Base-by-base conservation (phyloP, 1,140 invertebrate species). In the Drosophila lowei region DNA sequence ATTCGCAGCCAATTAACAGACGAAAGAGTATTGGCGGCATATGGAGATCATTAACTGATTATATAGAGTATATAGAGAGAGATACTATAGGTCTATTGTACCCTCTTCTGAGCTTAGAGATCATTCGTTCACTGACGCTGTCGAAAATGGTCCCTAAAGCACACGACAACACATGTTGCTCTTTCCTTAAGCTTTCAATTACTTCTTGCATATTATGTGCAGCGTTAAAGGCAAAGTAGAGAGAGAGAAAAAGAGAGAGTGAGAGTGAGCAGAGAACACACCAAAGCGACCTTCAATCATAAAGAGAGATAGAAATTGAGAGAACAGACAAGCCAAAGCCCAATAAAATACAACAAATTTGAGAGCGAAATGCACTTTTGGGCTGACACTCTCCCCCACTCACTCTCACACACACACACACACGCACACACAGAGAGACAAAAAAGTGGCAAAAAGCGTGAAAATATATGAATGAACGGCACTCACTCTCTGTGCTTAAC, bases 381-480 rank as follows among this genome's bases (percentile, higher is more conserved):
- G 72, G 77, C 70, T 48, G 68, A 41, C 54, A 38, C 21, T 49
- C 11, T 23, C 54, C 43, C 63, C 38, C 53, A 52, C 23, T 23
- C 23, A 3, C 23, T 2, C 8, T 34, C 9, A 13, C 28, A 38
- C 54, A 7, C 47, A 44, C 15, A 43, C 62, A 55, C 34, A 28
- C n/a, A 21, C 13, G 41, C 42, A 15, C 48, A 50, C 34, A 25
- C 47, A 44, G 21, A 61, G 25, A 44, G 13, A 47, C 42, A 28
- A 18, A 30, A 34, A 43, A 34, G 23, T 41, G 56, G 56, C 42
- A 60, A 84, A 53, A 62, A 62, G 43, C 68, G 41, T 64, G 77
- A 65, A 86, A 85, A 86, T 76, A 56, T 70, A 84, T 84, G 80
- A 84, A 84, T 84, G 80, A 80, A 85, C 53, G 64, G 25, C 48